Evolutionary conservation across 2,888 invertebrate genomes (phyloP).

Genomic region (Polyploca ridens): DNA sequence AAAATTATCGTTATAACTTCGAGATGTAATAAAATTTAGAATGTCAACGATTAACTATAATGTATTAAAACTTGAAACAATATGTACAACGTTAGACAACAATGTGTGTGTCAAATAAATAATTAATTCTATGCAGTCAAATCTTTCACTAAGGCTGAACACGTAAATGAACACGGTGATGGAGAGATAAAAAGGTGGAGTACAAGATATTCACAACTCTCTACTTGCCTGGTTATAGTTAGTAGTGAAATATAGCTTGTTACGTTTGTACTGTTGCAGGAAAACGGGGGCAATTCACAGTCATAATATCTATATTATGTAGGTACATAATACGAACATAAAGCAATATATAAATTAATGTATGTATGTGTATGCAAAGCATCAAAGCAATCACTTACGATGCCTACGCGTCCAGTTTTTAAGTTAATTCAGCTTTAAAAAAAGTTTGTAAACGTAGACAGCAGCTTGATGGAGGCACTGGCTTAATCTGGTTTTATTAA

Average conservation of each 20-base stretch:
- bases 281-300: background rate
- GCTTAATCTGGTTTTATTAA: background rate
- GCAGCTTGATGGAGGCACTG: background rate
- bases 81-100: conserved; percentile 52
- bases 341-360: too few species aligned
- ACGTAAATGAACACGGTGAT: conserved; percentile 21
- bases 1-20: conserved; percentile 44
- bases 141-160: conserved; percentile 70
- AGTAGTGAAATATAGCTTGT: background rate
- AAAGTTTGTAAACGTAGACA: background rate
- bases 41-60: conserved; percentile 62
- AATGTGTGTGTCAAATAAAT: conserved; percentile 29
- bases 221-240: background rate
- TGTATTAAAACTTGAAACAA: conserved; percentile 57
- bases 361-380: background rate
- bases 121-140: conserved; percentile 81
- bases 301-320: background rate
- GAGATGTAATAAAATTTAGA: conserved; percentile 68
- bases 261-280: background rate
- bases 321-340: too few species aligned
- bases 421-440: too few species aligned
- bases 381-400: background rate
- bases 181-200: background rate
- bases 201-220: background rate
- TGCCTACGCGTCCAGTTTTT: too few species aligned